A percentile compares a stretch with the other conserved stretches of the same genome.
Conservation (phyloP, 37 sponge, comb jelly and placozoan species). For the Cliona cf. orientalis region DNA sequence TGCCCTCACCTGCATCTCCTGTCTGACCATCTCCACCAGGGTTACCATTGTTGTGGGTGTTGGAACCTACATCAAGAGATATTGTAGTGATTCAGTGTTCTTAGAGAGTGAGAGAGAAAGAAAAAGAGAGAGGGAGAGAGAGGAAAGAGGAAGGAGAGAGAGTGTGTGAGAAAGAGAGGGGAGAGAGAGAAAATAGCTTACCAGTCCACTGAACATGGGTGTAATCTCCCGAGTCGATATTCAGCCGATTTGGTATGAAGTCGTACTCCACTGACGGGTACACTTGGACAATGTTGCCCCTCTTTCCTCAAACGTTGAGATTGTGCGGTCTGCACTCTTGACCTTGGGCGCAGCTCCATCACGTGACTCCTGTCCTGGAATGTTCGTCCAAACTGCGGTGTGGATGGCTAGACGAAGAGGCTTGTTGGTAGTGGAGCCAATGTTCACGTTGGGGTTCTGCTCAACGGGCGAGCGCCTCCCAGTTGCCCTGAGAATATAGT, state of each 20-base stretch:
- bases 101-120: too few relatives aligned
- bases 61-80: constrained; percentile 78
- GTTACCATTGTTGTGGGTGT: constrained; percentile 95
- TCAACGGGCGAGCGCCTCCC: constrained; percentile 83
- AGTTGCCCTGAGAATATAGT: constrained; percentile 55
- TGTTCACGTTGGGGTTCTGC: constrained; percentile 91
- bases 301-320: constrained; percentile 96
- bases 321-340: constrained; percentile 74
- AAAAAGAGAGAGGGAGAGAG: too few relatives aligned
- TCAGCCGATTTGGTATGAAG: constrained; percentile 92
- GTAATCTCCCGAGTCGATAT: constrained; percentile 45
- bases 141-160: too few relatives aligned
- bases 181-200: too few relatives aligned
- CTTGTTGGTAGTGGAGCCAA: constrained; percentile 87
- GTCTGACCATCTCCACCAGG: constrained; percentile 98
- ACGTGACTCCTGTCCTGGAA: constrained; percentile 93
- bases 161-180: too few relatives aligned
- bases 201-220: constrained; percentile 98
- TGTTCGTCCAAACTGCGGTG: constrained; percentile 98
- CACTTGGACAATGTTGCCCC: constrained; percentile 97
- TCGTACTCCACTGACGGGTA: constrained; percentile 99
- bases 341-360: constrained; percentile 60
- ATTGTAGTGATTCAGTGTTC: neutral
- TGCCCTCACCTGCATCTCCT: constrained; percentile 99
- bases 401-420: constrained; percentile 92